Evolutionary conservation across 1,140 invertebrate genomes (phyloP).

Genomic region (Drosophila ironensis): DNA sequence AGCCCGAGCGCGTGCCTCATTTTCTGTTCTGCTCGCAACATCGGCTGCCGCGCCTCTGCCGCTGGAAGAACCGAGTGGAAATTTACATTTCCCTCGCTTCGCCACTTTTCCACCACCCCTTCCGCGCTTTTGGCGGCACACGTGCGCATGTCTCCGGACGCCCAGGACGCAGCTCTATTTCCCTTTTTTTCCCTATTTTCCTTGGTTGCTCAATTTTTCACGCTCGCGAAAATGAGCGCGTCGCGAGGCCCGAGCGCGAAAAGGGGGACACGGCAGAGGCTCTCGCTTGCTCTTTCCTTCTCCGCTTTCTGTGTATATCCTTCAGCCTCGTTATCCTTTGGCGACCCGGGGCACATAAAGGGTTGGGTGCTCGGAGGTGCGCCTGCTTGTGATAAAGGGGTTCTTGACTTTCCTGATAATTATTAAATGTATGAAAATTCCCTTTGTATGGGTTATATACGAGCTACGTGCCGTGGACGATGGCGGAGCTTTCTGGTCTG

Average conservation of each 20-base stretch:
- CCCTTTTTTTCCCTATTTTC: conserved; percentile 42
- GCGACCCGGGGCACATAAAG: conserved; percentile 25
- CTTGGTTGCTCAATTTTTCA: conserved; percentile 63
- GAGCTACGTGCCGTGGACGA: conserved; percentile 1
- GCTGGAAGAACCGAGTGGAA: conserved; percentile 63
- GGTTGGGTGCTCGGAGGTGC: conserved; percentile 51
- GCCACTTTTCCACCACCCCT: conserved; percentile 37
- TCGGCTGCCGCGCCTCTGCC: conserved; percentile 60
- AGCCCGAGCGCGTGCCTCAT: conserved; percentile 56
- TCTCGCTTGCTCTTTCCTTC: conserved; percentile 16
- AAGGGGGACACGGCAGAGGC: too few relatives aligned
- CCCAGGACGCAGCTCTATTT: conserved; percentile 53
- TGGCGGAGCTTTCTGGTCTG: conserved; percentile 46
- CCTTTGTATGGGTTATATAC: conserved; percentile 72
- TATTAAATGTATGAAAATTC: conserved; percentile 75
- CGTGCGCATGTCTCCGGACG: conserved; percentile 74
- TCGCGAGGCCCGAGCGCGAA: neutral
- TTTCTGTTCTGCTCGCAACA: conserved; percentile 40
- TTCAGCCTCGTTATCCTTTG: conserved; percentile 51
- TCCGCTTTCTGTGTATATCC: conserved; percentile 2
- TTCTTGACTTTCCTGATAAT: conserved; percentile 75
- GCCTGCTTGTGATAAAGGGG: conserved; percentile 70
- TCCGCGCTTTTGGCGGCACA: conserved; percentile 40
- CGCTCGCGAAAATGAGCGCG: conserved; percentile 77
- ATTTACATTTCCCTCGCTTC: conserved; percentile 50